A percentile compares a stretch with the other conserved stretches of the same genome.
These are phyloP conservation scores for Galeopterus variegatus DNA, from an alignment of 2,113 vertebrate species.

Conservation along the genomic window DNA sequence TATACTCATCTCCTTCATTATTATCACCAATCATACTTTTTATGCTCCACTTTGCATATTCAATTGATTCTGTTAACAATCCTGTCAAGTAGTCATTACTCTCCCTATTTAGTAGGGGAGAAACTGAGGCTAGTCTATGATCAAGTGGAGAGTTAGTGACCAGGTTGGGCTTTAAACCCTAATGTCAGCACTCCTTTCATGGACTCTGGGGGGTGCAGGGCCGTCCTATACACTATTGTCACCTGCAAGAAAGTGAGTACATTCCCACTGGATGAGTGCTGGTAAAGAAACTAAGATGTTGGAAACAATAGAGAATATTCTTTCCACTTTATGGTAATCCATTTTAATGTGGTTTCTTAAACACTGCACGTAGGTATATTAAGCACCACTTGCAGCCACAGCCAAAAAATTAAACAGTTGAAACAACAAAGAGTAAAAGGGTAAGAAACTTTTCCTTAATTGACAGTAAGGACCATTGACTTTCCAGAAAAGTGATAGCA, in stretches of 20 bases:
- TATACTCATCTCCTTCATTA: background rate
- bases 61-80: background rate
- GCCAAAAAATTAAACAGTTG: background rate
- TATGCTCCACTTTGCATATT: background rate
- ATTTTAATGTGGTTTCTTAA: slow-evolving; percentile 44
- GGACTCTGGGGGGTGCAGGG: background rate
- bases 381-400: background rate
- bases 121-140: background rate
- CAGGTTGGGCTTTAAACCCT: background rate
- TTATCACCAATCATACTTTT: no score
- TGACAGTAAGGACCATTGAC: background rate
- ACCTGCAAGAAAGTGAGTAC: background rate
- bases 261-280: background rate
- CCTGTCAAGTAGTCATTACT: background rate
- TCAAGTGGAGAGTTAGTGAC: background rate
- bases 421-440: background rate
- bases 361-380: background rate
- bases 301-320: background rate
- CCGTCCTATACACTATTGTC: background rate
- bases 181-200: background rate
- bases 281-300: background rate
- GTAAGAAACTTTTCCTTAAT: background rate
- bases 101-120: background rate
- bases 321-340: background rate
- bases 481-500: background rate